Evolutionary conservation across 2,888 invertebrate genomes (phyloP), one percentile per base, ranked within the genome.

Genomic region (Altica lythri): DNA sequence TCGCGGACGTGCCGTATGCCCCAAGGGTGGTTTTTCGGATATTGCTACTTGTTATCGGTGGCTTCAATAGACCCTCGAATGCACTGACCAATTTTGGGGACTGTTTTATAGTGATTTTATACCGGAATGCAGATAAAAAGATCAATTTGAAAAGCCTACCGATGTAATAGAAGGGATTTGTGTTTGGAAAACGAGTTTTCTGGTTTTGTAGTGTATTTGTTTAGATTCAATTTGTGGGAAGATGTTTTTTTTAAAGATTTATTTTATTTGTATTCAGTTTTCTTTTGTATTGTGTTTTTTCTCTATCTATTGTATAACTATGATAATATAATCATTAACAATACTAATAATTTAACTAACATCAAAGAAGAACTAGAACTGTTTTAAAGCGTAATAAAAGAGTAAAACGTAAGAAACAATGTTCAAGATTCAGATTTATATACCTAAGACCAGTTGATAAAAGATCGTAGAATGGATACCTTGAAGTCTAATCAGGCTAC

Each of bases 91-190:
- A 53, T 55, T 51, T 46, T 47, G 54, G 52, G 57, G 57, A 53
- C 55, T 45, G 55, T 55, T 60, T 60, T 57, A 57, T 57, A 55
- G 55, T 54, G 59, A 59, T 59, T 59, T 59, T 57, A 59, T 59
- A 27, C 54, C 44, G 50, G 50, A 45, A 45, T 49, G 32, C 53
- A 53, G 60, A 60, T 60, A 57, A 60, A 60, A 60, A 60, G 60
- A 60, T 60, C 60, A 55, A 60, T 60, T 55, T 48, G 32, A 55
- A 60, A 57, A 53, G 53, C 55, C 52, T 49, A 46, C 48, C 48
- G 48, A 57, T 45, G 55, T 44, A 56, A 59, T 53, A 48, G 52
- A 46, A 55, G 45, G 54, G 50, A 48, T 52, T 60, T 57, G 55
- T 57, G 37, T 55, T 57, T 53, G 54, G 55, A 45, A 57, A 57